These are phyloP conservation scores for Drosophila monieri DNA, from an alignment of 2,888 invertebrate genomes.

Conservation along the genomic window DNA sequence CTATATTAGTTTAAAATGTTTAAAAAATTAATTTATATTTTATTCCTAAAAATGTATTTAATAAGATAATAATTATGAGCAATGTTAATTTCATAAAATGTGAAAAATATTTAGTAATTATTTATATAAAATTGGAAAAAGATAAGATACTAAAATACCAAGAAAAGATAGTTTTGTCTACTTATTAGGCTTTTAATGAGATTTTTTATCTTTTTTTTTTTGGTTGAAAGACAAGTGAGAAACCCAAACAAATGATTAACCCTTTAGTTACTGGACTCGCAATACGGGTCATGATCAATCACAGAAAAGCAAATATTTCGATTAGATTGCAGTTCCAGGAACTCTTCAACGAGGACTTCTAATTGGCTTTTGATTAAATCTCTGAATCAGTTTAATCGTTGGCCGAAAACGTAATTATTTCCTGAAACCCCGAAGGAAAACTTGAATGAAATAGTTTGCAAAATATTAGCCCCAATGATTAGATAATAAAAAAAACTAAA, in stretches of 20 bases:
- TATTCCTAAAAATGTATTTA: no score
- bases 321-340: slow-evolving; percentile 28
- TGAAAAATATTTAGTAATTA: slow-evolving; percentile 23
- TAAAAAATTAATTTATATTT: no score
- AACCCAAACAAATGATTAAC: background rate
- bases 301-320: background rate
- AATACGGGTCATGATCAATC: slow-evolving; percentile 22
- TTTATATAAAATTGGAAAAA: slow-evolving; percentile 11
- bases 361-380: slow-evolving; percentile 7
- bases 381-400: background rate
- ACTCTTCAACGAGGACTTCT: slow-evolving; percentile 2
- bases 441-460: slow-evolving; percentile 4
- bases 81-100: background rate
- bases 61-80: no score
- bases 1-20: no score
- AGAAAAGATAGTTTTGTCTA: background rate
- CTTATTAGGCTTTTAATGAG: background rate
- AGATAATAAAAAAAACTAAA: background rate
- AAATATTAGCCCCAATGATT: background rate
- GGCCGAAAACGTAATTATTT: background rate
- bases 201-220: no score
- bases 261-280: background rate
- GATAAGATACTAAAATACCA: slow-evolving; percentile 30
- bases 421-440: background rate
- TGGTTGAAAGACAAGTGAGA: background rate